Evolutionary conservation across 1,140 invertebrate genomes (phyloP).

Genomic region (Drosophila nigromelanica): DNA sequence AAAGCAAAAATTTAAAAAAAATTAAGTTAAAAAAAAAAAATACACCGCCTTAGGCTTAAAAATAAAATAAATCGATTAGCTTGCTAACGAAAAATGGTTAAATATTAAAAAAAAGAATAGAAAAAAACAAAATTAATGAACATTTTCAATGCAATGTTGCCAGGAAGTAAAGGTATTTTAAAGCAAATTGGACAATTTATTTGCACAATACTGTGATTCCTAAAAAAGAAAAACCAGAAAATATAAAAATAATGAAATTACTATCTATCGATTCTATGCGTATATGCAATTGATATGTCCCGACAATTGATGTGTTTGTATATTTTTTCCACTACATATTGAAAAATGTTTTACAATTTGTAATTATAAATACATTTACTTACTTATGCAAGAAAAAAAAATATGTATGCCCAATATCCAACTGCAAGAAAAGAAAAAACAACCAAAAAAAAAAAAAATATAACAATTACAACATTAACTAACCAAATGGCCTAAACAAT

Average conservation of each 20-base stretch:
- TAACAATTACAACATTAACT: slow-evolving; percentile 36
- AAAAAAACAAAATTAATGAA: slow-evolving; percentile 5
- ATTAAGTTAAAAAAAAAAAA: slow-evolving; percentile 34
- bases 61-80: too few relatives aligned
- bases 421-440: slow-evolving; percentile 18
- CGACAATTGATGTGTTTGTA: slow-evolving; percentile 54
- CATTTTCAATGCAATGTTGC: background rate
- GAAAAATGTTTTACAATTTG: slow-evolving; percentile 47
- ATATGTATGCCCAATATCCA: slow-evolving; percentile 56
- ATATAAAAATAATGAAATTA: slow-evolving; percentile 17
- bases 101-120: slow-evolving; percentile 1
- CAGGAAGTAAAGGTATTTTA: slow-evolving; percentile 24
- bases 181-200: slow-evolving; percentile 50
- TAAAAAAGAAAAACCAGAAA: slow-evolving; percentile 27
- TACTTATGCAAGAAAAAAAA: slow-evolving; percentile 20
- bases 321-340: slow-evolving; percentile 53
- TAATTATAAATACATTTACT: slow-evolving; percentile 54
- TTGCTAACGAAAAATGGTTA: slow-evolving; percentile 20
- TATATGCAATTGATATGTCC: slow-evolving; percentile 26
- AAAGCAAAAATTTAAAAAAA: slow-evolving; percentile 1
- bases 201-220: slow-evolving; percentile 78
- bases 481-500: slow-evolving; percentile 49
- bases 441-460: background rate
- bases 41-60: too few relatives aligned
- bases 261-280: slow-evolving; percentile 16